Evolutionary conservation across 2,888 invertebrate species (phyloP), one percentile per base, ranked within the genome.

Genomic region (Ecliptopera silaceata): DNA sequence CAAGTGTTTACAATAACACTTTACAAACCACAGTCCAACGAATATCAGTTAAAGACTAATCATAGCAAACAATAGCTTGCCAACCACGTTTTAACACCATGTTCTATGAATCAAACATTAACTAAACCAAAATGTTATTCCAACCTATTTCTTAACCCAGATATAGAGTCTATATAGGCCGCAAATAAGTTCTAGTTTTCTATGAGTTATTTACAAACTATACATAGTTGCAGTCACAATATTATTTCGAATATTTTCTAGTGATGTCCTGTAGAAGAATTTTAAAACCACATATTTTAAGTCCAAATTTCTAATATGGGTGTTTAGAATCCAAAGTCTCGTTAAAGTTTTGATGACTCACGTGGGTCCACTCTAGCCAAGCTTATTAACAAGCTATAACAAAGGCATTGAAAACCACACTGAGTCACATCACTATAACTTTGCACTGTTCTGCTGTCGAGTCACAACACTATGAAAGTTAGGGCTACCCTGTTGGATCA

Each of bases 21-120:
- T 39, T 38, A 44, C 18, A 45, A 45, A 39, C 43, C 29, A 50
- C 18, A 39, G 10, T 18, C 20, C 11, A 39, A 13, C 26, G 29
- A 22, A 6, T 18, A 29, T 10, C 6, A 46, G 46, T 4, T 11
- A 38, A 11, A 17, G 49, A 41, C 41, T 18, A 38, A 26, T 32
- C 41, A 41, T 29, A 48, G 18, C 39, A 26, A 36, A 47, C 47
- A 48, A 42, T 50, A 22, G 34, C 32, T 22, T 20, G 13, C 31
- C 46, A 53, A 39, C 15, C 39, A 45, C 51, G 38, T 4, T 26
- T 4, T 10, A 17, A 36, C 36, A 36, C 26, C 29, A 8, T 44
- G 44, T 18, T 36, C 26, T 38, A 10, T 31, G 12, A 42, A n/a
- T 41, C 41, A 42, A 12, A 41, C 41, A 32, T 20, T 12, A 39